These are phyloP conservation scores for Anoplius nigerrimus DNA, from an alignment of 2,888 invertebrate genomes.

Conservation along the genomic window DNA sequence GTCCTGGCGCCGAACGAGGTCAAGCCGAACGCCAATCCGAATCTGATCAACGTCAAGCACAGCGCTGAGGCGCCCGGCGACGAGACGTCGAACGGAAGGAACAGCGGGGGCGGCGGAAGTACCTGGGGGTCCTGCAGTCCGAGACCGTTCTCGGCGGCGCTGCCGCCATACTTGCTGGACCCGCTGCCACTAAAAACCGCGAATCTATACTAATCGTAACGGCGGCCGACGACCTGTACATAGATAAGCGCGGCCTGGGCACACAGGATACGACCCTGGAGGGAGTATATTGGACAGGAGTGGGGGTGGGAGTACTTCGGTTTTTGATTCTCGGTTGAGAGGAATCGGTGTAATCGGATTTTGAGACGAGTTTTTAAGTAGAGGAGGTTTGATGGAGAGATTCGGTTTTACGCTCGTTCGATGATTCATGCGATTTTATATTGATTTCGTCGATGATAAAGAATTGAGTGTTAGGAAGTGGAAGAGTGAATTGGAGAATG, in stretches of 20 bases:
- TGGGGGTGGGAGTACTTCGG: too few relatives aligned
- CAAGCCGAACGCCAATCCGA: slow-evolving; percentile 71
- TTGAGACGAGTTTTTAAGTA: too few relatives aligned
- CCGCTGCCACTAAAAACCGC: slow-evolving; percentile 72
- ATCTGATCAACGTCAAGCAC: slow-evolving; percentile 69
- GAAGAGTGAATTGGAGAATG: too few relatives aligned
- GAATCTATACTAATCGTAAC: slow-evolving; percentile 68
- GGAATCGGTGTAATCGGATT: too few relatives aligned
- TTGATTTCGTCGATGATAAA: neutral
- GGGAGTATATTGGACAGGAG: too few relatives aligned
- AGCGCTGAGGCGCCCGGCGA: slow-evolving; percentile 68
- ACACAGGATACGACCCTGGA: neutral
- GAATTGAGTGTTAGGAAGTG: too few relatives aligned
- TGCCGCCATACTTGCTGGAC: slow-evolving; percentile 77
- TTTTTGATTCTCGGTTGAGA: too few relatives aligned
- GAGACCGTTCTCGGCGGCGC: slow-evolving; percentile 79
- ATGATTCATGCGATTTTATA: too few relatives aligned
- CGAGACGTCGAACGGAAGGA: slow-evolving; percentile 65
- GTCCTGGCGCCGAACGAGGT: slow-evolving; percentile 73
- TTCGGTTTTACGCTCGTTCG: too few relatives aligned
- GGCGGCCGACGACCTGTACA: slow-evolving; percentile 38
- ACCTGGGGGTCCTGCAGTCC: slow-evolving; percentile 80
- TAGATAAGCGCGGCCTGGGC: slow-evolving; percentile 30
- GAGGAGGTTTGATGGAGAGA: too few relatives aligned
- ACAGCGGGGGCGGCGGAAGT: slow-evolving; percentile 71